Percentiles rank a stretch among this genome's conserved stretches.
These are phyloP conservation scores for Holothuria scabra DNA, from an alignment of 53 echinoderm and acorn worm species.

Conservation along the genomic window DNA sequence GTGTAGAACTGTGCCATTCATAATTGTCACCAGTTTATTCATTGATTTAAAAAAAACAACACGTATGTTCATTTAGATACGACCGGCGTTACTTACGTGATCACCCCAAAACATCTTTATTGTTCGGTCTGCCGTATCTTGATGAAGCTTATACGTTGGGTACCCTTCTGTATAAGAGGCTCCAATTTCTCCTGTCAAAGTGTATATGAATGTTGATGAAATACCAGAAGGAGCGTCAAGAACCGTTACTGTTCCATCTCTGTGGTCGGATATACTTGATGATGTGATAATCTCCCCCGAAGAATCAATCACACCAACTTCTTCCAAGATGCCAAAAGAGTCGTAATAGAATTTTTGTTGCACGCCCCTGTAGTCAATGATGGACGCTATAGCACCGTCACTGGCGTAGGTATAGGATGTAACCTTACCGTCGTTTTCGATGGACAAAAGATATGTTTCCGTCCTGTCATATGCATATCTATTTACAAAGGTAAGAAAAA, in stretches of 20 bases:
- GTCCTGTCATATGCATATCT: conserved; percentile 57
- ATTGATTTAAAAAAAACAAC: no score
- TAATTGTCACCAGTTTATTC: no score
- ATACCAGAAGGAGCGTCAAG: conserved; percentile 28
- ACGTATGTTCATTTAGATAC: no score
- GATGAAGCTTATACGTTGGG: background rate
- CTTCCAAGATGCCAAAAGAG: conserved; percentile 14
- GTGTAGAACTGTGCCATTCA: no score
- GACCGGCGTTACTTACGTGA: background rate
- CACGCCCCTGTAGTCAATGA: conserved; percentile 3
- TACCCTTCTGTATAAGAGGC: conserved; percentile 37
- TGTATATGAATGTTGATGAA: conserved; percentile 20
- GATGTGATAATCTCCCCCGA: conserved; percentile 4
- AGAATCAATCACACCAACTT: background rate
- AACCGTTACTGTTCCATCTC: conserved; percentile 17
- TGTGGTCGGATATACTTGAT: background rate
- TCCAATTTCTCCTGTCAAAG: conserved; percentile 33
- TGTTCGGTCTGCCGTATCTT: background rate
- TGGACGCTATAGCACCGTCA: conserved; percentile 54
- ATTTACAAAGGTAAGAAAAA: background rate
- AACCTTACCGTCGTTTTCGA: conserved; percentile 9
- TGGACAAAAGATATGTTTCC: conserved; percentile 19
- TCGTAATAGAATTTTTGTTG: conserved; percentile 17
- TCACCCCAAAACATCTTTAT: background rate
- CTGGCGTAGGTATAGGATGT: conserved; percentile 42